Evolutionary conservation across 2,113 vertebrate genomes (phyloP), one percentile per base, ranked within the genome.

Genomic region (Tylochromis polylepis): DNA sequence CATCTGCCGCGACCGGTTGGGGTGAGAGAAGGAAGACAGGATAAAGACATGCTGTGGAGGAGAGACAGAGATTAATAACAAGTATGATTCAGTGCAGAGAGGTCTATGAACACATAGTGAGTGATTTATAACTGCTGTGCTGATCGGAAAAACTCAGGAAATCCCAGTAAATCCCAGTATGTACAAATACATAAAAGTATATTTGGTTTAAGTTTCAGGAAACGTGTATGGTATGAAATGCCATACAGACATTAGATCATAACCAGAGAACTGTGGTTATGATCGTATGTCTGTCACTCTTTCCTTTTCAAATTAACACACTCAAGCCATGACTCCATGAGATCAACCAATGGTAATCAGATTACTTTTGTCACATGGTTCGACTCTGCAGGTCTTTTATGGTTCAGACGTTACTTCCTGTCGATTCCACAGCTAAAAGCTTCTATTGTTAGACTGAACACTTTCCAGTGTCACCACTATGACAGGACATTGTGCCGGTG

Each of bases 381-480:
- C 34, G 29, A 34, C 6, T n/a, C 51, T 55, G 51, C 2, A 20
- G 18, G 49, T 53, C 51, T 55, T 55, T n/a, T 5, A 72, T 27
- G n/a, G 22, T 18, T 72, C 41, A 18, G 9, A 49, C 49, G 43
- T 49, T 24, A 75, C 41, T 75, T 49, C 41, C 43, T 29, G 36
- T 43, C 38, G 22, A 72, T 70, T 70, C 41, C 24, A 72, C 14
- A 72, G 22, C 67, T 72, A 27, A 72, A 72, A 27, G 65, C 22
- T 18, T 49, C 70, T 75, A 29, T 49, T 75, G 22, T 29, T 75
- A 49, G 70, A 4, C 43, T 75, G 1, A 29, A 29, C 70, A 49
- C 70, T 29, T 49, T 29, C 67, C 67, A 75, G 41, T 75, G 70
- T 49, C 70, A 75, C 24, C 43, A 49, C 43, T 12, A 75, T 75